Evolutionary conservation across 2,113 vertebrate genomes (phyloP), one percentile per base, ranked within the genome.

Genomic region (Gila orcuttii): DNA sequence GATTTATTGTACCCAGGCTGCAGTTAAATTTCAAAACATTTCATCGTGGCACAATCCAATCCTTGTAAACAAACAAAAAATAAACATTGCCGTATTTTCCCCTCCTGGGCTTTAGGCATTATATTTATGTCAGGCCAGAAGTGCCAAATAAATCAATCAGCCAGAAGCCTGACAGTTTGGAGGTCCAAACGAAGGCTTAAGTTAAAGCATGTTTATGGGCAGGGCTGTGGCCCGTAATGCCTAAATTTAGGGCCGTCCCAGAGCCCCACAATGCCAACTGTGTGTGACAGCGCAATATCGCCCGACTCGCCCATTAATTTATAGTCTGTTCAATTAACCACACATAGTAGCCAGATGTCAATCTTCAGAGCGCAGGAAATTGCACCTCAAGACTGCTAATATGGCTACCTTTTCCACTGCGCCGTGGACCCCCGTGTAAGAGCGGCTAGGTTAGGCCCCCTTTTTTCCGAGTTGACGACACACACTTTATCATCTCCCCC

Each of bases 251-350:
- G 93, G 85, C 93, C 88, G 94, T 95, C 94, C 92, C 91, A 93
- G 31, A 71, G 31, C 52, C 93, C 90, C 93, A 96, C 95, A 96
- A 96, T 96, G 95, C 95, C 94, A 87, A 95, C 96, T 95, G 95
- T 97, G 95, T 96, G 95, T 94, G 94, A 95, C 94, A 93, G 91
- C 86, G 92, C 91, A 74, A 92, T 93, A 92, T 92, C 89, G 93
- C 94, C 93, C 93, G 93, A 92, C 93, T 93, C 91, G 93, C 90
- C 92, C 92, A 94, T 96, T 96, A 95, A 96, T 96, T 96, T 96
- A 94, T 95, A 96, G 95, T 95, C 94, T 95, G 94, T 96, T 96
- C 95, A 96, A 96, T 96, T 96, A 97, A 95, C 94, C 95, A 92
- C 95, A 95, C 96, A 94, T 96, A 96, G 95, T 93, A 93, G 93